These are phyloP conservation scores for Theocolax elegans DNA, from an alignment of 1,140 invertebrate genomes.

Conservation along the genomic window DNA sequence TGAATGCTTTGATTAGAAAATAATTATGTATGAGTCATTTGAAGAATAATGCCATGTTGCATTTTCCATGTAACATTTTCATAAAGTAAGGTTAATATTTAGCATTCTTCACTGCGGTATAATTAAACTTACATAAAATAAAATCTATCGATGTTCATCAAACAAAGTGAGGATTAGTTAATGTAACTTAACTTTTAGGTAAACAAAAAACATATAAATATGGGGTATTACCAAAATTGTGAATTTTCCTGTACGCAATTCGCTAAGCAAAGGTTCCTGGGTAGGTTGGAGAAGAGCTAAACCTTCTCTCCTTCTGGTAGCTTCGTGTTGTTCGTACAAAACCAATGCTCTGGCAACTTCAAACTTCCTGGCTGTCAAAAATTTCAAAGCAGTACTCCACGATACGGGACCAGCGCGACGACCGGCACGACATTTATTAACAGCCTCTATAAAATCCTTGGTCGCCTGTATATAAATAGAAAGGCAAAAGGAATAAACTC, in stretches of 20 bases:
- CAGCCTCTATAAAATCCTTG: slow-evolving; percentile 80
- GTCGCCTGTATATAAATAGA: slow-evolving; percentile 73
- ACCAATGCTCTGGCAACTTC: slow-evolving; percentile 88
- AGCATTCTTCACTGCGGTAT: too few relatives aligned
- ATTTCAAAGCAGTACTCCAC: slow-evolving; percentile 91
- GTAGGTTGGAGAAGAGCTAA: slow-evolving; percentile 84
- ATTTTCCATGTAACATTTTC: too few relatives aligned
- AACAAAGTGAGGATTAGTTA: too few relatives aligned
- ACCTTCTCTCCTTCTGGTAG: slow-evolving; percentile 85
- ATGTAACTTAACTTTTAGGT: neutral
- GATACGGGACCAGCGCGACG: slow-evolving; percentile 73
- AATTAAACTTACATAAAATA: slow-evolving; percentile 39
- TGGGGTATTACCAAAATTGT: slow-evolving; percentile 83
- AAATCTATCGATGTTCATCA: slow-evolving; percentile 51
- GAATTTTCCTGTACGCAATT: slow-evolving; percentile 94
- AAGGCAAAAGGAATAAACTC: slow-evolving; percentile 35
- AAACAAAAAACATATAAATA: too few relatives aligned
- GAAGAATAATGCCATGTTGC: too few relatives aligned
- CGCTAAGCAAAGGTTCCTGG: slow-evolving; percentile 83
- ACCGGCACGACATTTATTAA: slow-evolving; percentile 74
- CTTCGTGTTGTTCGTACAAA: slow-evolving; percentile 91
- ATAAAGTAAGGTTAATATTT: too few relatives aligned
- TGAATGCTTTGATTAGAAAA: too few relatives aligned
- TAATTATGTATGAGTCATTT: too few relatives aligned
- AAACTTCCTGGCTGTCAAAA: slow-evolving; percentile 94